Conservation (phyloP, 2,113 vertebrate genomes). For the Noturus placidus region DNA sequence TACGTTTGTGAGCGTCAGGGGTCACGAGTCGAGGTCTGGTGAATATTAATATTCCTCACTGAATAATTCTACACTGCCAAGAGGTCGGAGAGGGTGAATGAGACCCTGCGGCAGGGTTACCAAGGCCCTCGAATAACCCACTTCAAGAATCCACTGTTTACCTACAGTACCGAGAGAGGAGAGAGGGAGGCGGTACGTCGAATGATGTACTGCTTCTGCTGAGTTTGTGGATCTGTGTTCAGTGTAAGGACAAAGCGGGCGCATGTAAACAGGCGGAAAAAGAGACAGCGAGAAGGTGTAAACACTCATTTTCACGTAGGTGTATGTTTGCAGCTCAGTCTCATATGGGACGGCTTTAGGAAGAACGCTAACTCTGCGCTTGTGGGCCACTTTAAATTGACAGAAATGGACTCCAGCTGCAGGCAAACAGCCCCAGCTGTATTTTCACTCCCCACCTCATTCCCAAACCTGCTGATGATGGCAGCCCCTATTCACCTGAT, state of each 20-base stretch:
- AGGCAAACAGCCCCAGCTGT: slow-evolving; percentile 52
- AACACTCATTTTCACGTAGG: slow-evolving; percentile 26
- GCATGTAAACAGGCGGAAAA: slow-evolving; percentile 18
- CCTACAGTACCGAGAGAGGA: slow-evolving; percentile 4
- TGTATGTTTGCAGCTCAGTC: slow-evolving; percentile 12
- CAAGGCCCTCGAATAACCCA: slow-evolving; percentile 40
- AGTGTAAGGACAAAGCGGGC: slow-evolving; percentile 25
- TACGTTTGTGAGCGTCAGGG: slow-evolving; percentile 31
- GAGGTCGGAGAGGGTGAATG: slow-evolving; percentile 55
- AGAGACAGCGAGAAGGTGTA: slow-evolving; percentile 21
- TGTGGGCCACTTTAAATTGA: slow-evolving; percentile 47
- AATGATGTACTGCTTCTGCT: slow-evolving; percentile 25
- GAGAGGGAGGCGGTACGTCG: neutral
- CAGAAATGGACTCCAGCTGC: slow-evolving; percentile 58
- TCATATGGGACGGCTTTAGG: slow-evolving; percentile 53
- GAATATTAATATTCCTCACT: slow-evolving; percentile 69
- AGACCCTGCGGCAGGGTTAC: slow-evolving; percentile 44
- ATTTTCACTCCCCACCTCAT: slow-evolving; percentile 23
- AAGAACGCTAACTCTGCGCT: slow-evolving; percentile 56
- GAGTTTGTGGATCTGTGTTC: slow-evolving; percentile 36
- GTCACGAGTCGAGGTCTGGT: slow-evolving; percentile 61
- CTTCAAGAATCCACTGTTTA: slow-evolving; percentile 33
- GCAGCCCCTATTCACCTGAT: slow-evolving; percentile 40
- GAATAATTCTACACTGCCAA: slow-evolving; percentile 62
- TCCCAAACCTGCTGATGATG: slow-evolving; percentile 32